Evolutionary conservation across 2,888 invertebrate species (phyloP).

Genomic region (Morpho helenor): DNA sequence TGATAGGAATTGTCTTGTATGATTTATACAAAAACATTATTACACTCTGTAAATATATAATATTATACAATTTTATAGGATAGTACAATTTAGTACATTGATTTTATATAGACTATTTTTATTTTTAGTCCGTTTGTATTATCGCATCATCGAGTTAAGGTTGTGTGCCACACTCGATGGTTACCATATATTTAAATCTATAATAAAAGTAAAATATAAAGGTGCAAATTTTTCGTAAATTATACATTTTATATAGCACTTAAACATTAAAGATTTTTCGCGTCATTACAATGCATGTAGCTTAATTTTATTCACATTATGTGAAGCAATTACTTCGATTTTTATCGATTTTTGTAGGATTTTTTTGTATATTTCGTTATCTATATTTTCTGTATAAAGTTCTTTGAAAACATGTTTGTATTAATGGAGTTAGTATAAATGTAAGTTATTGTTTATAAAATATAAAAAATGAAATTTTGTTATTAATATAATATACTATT

Average conservation of each 20-base stretch:
- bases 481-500: too few species aligned
- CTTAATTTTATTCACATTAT: too few species aligned
- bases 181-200: neutral
- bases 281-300: too few species aligned
- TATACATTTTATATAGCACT: neutral
- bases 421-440: too few species aligned
- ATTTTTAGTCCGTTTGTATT: neutral
- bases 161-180: constrained; percentile 1
- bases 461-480: too few species aligned
- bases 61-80: neutral
- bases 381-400: too few species aligned
- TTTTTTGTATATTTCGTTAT: too few species aligned
- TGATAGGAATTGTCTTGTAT: constrained; percentile 12
- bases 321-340: too few species aligned
- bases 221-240: constrained; percentile 7
- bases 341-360: too few species aligned
- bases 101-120: neutral
- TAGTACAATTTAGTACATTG: neutral
- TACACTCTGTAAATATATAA: neutral
- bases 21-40: too few species aligned
- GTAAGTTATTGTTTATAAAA: too few species aligned
- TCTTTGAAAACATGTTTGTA: neutral
- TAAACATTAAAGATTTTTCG: too few species aligned
- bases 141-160: constrained; percentile 6
- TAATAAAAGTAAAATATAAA: neutral